Evolutionary conservation across 2,113 vertebrate species (phyloP).

Genomic region (Pollimyrus isidori): DNA sequence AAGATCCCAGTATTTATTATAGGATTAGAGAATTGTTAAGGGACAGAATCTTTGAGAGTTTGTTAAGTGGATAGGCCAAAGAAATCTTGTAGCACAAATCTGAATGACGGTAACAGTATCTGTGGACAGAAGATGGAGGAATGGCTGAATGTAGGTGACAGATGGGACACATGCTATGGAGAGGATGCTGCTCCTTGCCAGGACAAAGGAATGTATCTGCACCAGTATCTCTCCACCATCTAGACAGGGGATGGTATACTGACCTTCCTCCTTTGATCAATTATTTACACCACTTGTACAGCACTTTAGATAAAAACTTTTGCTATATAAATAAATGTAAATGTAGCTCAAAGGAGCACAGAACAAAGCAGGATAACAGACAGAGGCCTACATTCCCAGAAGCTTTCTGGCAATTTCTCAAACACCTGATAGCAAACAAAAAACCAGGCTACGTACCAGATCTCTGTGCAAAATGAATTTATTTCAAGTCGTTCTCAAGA

Average conservation of each 20-base stretch:
- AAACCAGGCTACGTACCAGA: background rate
- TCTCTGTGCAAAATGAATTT: background rate
- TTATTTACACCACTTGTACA: background rate
- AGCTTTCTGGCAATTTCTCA: background rate
- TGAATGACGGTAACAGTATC: background rate
- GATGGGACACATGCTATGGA: background rate
- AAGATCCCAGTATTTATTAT: background rate
- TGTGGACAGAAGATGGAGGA: background rate
- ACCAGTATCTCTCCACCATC: background rate
- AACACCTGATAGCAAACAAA: background rate
- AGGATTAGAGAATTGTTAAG: background rate
- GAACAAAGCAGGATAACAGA: background rate
- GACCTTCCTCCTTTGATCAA: background rate
- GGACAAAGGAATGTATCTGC: background rate
- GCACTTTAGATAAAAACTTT: background rate
- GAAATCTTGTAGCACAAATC: background rate
- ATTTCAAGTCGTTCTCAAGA: background rate
- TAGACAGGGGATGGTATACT: background rate
- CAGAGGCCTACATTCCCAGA: background rate
- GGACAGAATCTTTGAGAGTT: background rate
- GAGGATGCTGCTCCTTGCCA: background rate
- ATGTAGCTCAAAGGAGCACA: background rate
- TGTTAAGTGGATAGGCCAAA: background rate
- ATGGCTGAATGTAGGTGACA: background rate
- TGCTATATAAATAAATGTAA: background rate